Evolutionary conservation across 2,888 invertebrate species (phyloP).

Genomic region (Sminthurides aquaticus): DNA sequence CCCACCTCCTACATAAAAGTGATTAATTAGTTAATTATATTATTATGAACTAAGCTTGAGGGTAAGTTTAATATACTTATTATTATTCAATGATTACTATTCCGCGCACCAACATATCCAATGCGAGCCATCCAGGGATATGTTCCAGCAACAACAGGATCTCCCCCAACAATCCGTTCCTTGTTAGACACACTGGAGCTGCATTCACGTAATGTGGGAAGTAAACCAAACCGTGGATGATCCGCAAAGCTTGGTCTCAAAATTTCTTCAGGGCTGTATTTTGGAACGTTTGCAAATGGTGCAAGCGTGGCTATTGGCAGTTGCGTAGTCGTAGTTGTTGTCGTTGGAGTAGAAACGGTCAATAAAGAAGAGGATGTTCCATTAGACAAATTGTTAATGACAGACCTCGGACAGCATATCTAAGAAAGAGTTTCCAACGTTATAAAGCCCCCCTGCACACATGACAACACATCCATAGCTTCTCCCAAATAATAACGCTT

Average conservation of each 20-base stretch:
- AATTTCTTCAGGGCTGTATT: background rate
- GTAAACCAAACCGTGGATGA: background rate
- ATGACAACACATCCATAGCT: background rate
- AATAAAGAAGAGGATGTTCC: background rate
- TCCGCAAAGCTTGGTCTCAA: background rate
- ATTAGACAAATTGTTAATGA: background rate
- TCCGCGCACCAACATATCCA: conserved; percentile 33
- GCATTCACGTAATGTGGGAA: background rate
- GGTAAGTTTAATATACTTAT: background rate
- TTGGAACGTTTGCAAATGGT: background rate
- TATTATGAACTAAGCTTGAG: too few relatives aligned
- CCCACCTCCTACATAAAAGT: too few relatives aligned
- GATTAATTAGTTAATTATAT: too few relatives aligned
- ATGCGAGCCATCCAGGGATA: conserved; percentile 36
- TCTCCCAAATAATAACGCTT: too few relatives aligned
- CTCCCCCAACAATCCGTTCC: conserved; percentile 24
- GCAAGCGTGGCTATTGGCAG: background rate
- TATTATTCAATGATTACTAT: too few relatives aligned
- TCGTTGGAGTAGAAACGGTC: background rate
- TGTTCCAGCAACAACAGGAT: conserved; percentile 22
- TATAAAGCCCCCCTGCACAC: too few relatives aligned
- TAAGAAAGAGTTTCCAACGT: background rate
- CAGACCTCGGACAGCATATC: background rate
- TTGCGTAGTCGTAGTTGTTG: background rate
- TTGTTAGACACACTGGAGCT: conserved; percentile 1